Conservation (phyloP, 2,888 invertebrate species). For the Campoplex capitator region DNA sequence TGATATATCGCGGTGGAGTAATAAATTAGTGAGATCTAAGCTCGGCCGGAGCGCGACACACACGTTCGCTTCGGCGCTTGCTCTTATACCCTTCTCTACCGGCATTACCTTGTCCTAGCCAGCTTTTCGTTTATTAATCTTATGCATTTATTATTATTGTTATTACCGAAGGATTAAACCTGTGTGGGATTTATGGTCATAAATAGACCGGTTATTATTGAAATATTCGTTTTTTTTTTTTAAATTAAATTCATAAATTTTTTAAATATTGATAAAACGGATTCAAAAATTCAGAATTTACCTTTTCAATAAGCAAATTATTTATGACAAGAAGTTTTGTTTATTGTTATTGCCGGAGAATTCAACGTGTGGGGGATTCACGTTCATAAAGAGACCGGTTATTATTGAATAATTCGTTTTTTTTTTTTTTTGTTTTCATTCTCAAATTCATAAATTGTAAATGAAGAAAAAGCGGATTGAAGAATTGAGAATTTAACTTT, state of each 20-base stretch:
- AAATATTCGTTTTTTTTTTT: neutral
- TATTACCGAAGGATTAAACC: conserved; percentile 35
- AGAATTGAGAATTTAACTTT: no score
- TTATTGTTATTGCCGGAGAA: no score
- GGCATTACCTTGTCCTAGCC: conserved; percentile 40
- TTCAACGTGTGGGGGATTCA: no score
- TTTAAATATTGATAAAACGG: neutral
- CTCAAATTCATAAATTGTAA: no score
- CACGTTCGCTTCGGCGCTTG: conserved; percentile 41
- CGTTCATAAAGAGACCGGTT: no score
- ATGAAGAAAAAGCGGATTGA: no score
- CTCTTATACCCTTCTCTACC: conserved; percentile 42
- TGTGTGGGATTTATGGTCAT: neutral
- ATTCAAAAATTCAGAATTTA: neutral
- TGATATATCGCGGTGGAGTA: conserved; percentile 62
- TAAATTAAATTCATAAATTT: neutral
- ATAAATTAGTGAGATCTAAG: conserved; percentile 69
- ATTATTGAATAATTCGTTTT: no score
- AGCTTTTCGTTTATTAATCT: conserved; percentile 62
- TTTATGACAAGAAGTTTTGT: no score
- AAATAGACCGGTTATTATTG: neutral
- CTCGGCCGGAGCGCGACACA: conserved; percentile 48
- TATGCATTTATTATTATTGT: conserved; percentile 49
- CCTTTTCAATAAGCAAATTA: neutral
- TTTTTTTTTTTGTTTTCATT: no score